A percentile compares a stretch with the other conserved stretches of the same genome.
These are phyloP conservation scores for Apis florea DNA, from an alignment of 1,140 invertebrate species.

Conservation along the genomic window DNA sequence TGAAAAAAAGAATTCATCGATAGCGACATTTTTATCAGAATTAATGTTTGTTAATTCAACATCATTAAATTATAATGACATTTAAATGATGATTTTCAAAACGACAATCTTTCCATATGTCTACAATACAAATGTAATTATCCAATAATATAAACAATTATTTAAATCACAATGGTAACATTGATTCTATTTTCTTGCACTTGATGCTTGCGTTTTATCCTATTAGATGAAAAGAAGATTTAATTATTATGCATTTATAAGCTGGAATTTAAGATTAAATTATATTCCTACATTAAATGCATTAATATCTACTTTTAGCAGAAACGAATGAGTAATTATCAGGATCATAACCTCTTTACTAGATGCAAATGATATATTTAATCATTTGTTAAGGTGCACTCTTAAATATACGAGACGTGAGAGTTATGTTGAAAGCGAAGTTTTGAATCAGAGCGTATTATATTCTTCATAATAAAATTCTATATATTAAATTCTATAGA, in stretches of 20 bases:
- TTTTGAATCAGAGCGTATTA: neutral
- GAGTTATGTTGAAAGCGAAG: no score
- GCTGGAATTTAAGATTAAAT: constrained; percentile 70
- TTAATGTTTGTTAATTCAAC: neutral
- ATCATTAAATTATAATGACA: neutral
- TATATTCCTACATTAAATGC: constrained; percentile 55
- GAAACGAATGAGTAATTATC: constrained; percentile 39
- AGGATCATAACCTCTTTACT: neutral
- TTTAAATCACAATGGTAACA: neutral
- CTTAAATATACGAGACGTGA: neutral
- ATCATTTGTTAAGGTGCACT: constrained; percentile 5
- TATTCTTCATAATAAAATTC: constrained; percentile 18
- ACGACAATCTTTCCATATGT: no score
- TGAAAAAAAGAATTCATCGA: neutral
- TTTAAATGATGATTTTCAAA: neutral
- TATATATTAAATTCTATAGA: constrained; percentile 33
- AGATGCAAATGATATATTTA: constrained; percentile 21
- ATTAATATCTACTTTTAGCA: constrained; percentile 75
- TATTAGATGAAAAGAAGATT: neutral
- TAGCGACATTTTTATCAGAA: neutral
- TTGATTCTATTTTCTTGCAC: constrained; percentile 10
- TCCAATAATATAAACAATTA: neutral
- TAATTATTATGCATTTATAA: constrained; percentile 71
- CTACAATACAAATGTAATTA: neutral
- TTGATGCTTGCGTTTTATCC: constrained; percentile 14